These are phyloP conservation scores for Drosophila pachea DNA, from an alignment of 1,140 invertebrate species.

Conservation along the genomic window DNA sequence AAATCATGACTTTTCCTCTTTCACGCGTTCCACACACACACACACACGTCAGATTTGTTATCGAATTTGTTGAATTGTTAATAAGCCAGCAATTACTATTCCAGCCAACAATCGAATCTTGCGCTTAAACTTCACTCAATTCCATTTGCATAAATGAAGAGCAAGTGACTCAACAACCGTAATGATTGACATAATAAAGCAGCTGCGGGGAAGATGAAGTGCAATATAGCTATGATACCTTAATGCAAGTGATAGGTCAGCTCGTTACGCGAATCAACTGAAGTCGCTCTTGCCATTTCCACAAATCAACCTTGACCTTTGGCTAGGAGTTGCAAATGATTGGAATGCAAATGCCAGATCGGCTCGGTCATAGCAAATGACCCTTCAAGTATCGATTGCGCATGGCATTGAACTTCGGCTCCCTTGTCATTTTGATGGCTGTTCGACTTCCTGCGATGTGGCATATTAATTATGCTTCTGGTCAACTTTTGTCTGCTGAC, in stretches of 20 bases:
- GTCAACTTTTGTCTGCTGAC: conserved; percentile 50
- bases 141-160: too few species aligned
- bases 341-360: neutral
- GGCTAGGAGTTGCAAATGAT: neutral
- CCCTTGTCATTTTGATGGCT: conserved; percentile 33
- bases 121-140: too few species aligned
- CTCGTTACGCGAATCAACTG: too few species aligned
- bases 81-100: neutral
- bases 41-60: conserved; percentile 16
- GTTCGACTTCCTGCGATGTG: conserved; percentile 27
- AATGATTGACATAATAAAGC: too few species aligned
- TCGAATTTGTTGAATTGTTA: conserved; percentile 26
- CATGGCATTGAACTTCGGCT: conserved; percentile 53
- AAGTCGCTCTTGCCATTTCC: too few species aligned
- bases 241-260: too few species aligned
- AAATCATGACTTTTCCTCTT: conserved; percentile 20
- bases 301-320: too few species aligned
- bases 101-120: too few species aligned
- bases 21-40: conserved; percentile 7
- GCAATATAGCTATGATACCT: too few species aligned
- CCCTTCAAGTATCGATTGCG: conserved; percentile 16
- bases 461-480: conserved; percentile 60
- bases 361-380: neutral
- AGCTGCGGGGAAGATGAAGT: too few species aligned
- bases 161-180: too few species aligned